These are phyloP conservation scores for Sebastes umbrosus DNA, from an alignment of 2,797 vertebrate genomes.

Conservation along the genomic window DNA sequence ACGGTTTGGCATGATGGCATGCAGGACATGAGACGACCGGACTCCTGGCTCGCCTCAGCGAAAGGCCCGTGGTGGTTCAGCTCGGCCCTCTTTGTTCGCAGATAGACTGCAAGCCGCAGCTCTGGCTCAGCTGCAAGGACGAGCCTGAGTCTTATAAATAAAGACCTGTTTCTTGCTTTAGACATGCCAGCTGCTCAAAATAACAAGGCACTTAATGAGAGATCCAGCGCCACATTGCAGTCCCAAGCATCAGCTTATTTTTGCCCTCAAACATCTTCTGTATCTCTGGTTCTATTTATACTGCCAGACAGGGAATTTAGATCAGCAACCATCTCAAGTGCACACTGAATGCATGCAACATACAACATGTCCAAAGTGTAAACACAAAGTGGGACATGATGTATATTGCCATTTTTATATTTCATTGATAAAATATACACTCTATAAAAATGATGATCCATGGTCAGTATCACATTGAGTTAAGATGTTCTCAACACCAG, in stretches of 20 bases:
- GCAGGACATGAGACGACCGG: slow-evolving; percentile 21
- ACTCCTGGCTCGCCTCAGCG: slow-evolving; percentile 33
- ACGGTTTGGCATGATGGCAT: slow-evolving; percentile 3
- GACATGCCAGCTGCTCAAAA: slow-evolving; percentile 93
- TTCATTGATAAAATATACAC: slow-evolving; percentile 5
- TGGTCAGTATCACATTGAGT: not conserved
- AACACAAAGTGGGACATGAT: slow-evolving; percentile 20
- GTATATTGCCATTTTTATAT: not conserved
- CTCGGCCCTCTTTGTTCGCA: slow-evolving; percentile 84
- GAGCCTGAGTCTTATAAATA: slow-evolving; percentile 94
- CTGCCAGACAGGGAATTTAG: slow-evolving; percentile 70
- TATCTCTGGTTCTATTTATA: slow-evolving; percentile 81
- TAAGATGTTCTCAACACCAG: not conserved
- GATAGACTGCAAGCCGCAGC: slow-evolving; percentile 85
- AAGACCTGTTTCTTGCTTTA: slow-evolving; percentile 96
- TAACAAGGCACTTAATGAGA: slow-evolving; percentile 94
- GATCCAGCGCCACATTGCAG: slow-evolving; percentile 83
- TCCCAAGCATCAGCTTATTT: slow-evolving; percentile 80
- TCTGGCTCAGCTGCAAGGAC: slow-evolving; percentile 89
- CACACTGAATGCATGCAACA: slow-evolving; percentile 48
- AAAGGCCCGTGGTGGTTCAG: slow-evolving; percentile 44
- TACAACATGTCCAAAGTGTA: slow-evolving; percentile 36
- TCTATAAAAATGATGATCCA: not conserved
- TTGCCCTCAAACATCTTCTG: slow-evolving; percentile 79
- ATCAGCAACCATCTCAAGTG: slow-evolving; percentile 59